Evolutionary conservation across 2,113 vertebrate genomes (phyloP), one percentile per base, ranked within the genome.

Genomic region (Heterocephalus glaber): DNA sequence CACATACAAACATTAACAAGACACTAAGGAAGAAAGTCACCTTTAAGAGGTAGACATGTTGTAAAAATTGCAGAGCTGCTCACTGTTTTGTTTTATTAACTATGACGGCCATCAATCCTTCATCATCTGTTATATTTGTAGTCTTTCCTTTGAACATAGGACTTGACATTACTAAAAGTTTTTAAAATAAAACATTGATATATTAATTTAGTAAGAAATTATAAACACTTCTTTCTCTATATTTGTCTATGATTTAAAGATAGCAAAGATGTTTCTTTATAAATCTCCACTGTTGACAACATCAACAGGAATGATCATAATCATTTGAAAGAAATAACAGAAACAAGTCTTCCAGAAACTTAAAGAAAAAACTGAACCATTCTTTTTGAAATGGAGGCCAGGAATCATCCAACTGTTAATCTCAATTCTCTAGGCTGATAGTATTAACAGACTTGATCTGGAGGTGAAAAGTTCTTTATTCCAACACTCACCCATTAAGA

Each of bases 261-360:
- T 7, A 92, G n/a, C 22, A 94, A 92, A 88, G n/a, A 65, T 41
- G 14, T 4, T 60, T 80, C 33, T 41, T 91, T 82, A 88, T 63
- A 86, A 96, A 89, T 86, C 20, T 88, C 28, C 26, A 58, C 38
- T 66, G 33, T 41, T 68, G 63, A 76, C 4, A 63, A 74, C 2
- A 63, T 81, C 66, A 91, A 58, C 70, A 92, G 92, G 95, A 68
- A 44, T 63, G 41, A 41, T 60, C 35, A 66, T 44, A 74, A 77
- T 58, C 30, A 94, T 85, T 65, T 76, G 44, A 95, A 88, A 93
- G 26, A 94, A 95, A 81, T 60, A 83, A 89, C 58, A 68, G 13
- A 89, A 95, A 89, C 2, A 84, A 86, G 49, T 68, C 11, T 82
- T 86, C 44, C 54, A 82, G 66, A 96, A 91, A 49, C 3, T 16